These are phyloP conservation scores for Rallus crepitans DNA, from an alignment of 2,797 vertebrate species.

Conservation along the genomic window DNA sequence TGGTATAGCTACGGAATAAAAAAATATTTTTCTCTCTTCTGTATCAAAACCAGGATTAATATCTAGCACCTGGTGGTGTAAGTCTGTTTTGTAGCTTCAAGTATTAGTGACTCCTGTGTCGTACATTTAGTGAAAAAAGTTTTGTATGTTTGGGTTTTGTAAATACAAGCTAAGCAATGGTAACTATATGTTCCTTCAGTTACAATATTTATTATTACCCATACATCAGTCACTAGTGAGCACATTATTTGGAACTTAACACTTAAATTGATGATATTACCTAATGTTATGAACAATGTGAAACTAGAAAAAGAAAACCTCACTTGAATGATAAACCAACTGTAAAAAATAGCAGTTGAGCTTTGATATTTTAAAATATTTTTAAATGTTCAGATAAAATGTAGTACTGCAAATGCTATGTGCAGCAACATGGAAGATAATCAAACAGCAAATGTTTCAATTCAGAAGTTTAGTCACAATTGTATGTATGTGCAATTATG, in stretches of 20 bases:
- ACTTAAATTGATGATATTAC: conserved; percentile 6
- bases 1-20: not conserved
- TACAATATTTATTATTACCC: conserved; percentile 40
- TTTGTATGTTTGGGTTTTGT: not conserved
- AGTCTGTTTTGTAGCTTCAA: not conserved
- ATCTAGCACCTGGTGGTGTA: not conserved
- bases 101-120: not conserved
- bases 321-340: not conserved
- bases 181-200: conserved; percentile 11
- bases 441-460: not conserved
- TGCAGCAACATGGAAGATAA: not conserved
- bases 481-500: not conserved
- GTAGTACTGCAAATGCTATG: not conserved
- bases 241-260: not conserved
- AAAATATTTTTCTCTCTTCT: not conserved
- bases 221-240: not conserved
- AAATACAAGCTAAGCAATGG: not conserved
- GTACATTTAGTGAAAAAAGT: not conserved
- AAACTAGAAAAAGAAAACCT: not conserved
- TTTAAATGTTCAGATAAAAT: not conserved
- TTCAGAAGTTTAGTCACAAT: not conserved
- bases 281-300: not conserved
- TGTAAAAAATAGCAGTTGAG: not conserved
- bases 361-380: not conserved
- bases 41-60: not conserved